These are phyloP conservation scores for Cephus runcator DNA, from an alignment of 2,888 invertebrate genomes.

Conservation along the genomic window DNA sequence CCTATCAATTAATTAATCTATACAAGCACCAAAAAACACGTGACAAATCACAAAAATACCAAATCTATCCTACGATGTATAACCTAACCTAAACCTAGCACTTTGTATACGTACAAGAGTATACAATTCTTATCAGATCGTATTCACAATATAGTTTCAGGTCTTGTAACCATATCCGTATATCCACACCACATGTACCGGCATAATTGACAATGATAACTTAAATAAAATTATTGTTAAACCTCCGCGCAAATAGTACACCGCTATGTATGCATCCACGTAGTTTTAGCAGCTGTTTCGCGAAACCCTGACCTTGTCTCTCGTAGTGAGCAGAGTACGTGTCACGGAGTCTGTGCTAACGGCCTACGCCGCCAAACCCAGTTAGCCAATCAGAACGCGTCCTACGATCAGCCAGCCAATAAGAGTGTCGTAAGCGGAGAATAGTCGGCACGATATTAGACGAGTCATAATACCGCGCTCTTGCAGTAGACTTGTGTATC, in stretches of 20 bases:
- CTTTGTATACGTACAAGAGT: not conserved
- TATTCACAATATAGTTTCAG: not conserved
- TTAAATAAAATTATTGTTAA: not conserved
- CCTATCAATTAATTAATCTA: not conserved
- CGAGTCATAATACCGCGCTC: not conserved
- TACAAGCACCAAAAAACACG: not conserved
- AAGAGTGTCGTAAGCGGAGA: not conserved
- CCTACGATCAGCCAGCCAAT: conserved; percentile 21
- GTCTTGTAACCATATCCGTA: not conserved
- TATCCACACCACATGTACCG: not conserved
- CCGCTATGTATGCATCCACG: conserved; percentile 20
- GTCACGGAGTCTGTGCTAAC: conserved; percentile 9
- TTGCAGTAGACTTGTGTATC: not conserved
- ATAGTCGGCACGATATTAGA: not conserved
- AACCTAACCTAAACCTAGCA: not conserved
- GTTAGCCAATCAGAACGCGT: conserved; percentile 22
- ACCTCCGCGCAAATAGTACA: not conserved
- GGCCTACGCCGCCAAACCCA: conserved; percentile 45
- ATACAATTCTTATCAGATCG: not conserved
- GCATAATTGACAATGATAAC: not conserved
- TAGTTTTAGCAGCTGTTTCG: conserved; percentile 55
- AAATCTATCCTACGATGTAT: not conserved
- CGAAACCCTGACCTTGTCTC: conserved; percentile 54
- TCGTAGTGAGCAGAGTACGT: conserved; percentile 16
- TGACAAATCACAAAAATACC: not conserved